Conservation (phyloP, 2,113 vertebrate genomes). For the Burhinus oedicnemus region DNA sequence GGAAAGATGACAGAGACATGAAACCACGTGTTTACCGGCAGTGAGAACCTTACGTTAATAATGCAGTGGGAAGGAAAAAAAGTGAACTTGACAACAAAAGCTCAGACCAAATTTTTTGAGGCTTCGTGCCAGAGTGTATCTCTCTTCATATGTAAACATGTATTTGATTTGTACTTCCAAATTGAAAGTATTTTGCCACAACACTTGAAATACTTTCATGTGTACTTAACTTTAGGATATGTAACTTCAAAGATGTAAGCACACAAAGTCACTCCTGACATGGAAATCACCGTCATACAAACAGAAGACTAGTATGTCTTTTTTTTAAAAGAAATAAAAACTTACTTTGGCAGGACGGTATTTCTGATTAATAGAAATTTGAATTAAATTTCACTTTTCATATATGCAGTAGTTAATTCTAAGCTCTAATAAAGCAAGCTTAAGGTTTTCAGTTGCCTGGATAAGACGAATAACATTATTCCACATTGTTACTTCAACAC, state of each 20-base stretch:
- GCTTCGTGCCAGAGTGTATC: neutral
- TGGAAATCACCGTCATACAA: neutral
- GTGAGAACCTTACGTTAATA: neutral
- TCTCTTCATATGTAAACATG: neutral
- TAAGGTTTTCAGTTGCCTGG: slow-evolving; percentile 26
- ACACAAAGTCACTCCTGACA: neutral
- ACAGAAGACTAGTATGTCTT: neutral
- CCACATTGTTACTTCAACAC: neutral
- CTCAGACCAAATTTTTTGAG: neutral
- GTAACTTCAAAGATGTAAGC: neutral
- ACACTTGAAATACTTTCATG: neutral
- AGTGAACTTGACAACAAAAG: neutral
- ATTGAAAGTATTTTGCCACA: neutral
- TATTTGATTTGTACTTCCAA: neutral
- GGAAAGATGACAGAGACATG: neutral
- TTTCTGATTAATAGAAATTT: slow-evolving; percentile 15
- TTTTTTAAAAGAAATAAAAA: neutral
- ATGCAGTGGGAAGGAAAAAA: neutral
- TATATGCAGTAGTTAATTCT: slow-evolving; percentile 2
- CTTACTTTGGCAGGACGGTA: neutral
- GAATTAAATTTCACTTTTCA: slow-evolving; percentile 23
- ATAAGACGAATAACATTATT: slow-evolving; percentile 5
- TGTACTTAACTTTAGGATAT: neutral
- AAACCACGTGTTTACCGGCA: neutral
- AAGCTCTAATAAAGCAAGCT: slow-evolving; percentile 32